Conservation (phyloP, 2,797 vertebrate species). For the Periophthalmus magnuspinnatus region DNA sequence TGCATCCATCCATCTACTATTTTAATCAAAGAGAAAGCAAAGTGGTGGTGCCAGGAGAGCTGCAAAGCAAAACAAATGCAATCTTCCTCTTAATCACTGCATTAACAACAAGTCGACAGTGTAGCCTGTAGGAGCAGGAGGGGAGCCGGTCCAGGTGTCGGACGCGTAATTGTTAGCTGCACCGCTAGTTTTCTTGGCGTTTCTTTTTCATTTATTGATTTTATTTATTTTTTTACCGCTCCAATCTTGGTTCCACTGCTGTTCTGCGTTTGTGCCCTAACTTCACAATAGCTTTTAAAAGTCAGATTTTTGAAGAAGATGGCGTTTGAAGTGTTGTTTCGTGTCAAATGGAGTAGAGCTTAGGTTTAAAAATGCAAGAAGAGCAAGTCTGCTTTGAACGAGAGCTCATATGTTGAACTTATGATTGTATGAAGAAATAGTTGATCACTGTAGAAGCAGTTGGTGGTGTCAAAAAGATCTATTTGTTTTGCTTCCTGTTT, state of each 20-base stretch:
- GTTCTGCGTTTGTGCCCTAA: conserved; percentile 54
- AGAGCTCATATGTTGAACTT: background rate
- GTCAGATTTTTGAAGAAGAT: conserved; percentile 35
- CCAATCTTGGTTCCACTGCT: conserved; percentile 54
- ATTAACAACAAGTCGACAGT: conserved; percentile 67
- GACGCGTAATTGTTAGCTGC: conserved; percentile 57
- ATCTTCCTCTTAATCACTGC: conserved; percentile 70
- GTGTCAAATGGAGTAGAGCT: conserved; percentile 23
- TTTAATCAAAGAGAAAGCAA: conserved; percentile 71
- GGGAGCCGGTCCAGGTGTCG: conserved; percentile 64
- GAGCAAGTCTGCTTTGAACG: conserved; percentile 13
- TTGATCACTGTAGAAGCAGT: too few species aligned
- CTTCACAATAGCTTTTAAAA: conserved; percentile 60
- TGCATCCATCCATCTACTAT: conserved; percentile 51
- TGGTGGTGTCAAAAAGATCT: background rate
- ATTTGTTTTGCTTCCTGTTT: background rate
- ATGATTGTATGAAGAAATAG: background rate
- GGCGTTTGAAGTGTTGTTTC: conserved; percentile 40
- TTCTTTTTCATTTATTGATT: conserved; percentile 17
- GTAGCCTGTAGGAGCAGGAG: conserved; percentile 53
- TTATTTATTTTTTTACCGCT: conserved; percentile 22
- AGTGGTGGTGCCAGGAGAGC: conserved; percentile 61
- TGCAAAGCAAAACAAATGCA: conserved; percentile 59
- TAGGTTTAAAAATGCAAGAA: conserved; percentile 19
- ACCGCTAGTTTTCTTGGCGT: conserved; percentile 45